These are phyloP conservation scores for Amphimedon queenslandica DNA, from an alignment of 37 sponge, comb jelly and placozoan genomes.

Conservation along the genomic window DNA sequence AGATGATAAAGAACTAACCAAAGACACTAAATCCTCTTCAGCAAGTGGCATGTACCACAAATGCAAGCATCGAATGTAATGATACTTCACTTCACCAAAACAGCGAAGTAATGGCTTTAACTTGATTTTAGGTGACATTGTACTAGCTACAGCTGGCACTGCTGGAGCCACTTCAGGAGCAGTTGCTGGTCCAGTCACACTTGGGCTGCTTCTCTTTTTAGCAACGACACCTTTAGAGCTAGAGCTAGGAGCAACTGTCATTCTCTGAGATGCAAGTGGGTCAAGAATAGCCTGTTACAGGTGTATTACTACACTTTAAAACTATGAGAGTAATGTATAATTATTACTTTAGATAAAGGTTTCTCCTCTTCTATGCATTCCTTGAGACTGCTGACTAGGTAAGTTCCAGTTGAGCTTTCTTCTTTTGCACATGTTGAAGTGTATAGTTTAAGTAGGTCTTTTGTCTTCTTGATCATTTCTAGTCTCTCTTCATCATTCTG, in stretches of 20 bases:
- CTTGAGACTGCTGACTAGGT: background rate
- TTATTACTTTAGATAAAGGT: slow-evolving; percentile 22
- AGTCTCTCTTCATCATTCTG: slow-evolving; percentile 27
- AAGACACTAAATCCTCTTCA: slow-evolving; percentile 35
- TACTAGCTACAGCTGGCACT: background rate
- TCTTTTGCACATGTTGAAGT: background rate
- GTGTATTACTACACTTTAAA: background rate
- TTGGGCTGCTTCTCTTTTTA: too few species aligned
- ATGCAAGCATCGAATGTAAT: slow-evolving; percentile 25
- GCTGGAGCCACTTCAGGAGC: background rate
- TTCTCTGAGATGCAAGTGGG: background rate
- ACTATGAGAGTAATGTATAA: background rate
- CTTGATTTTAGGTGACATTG: background rate
- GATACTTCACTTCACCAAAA: slow-evolving; percentile 13
- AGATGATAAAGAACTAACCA: slow-evolving; percentile 10
- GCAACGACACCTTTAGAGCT: too few species aligned
- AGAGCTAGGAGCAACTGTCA: slow-evolving; percentile 8
- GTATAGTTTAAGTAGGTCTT: slow-evolving; percentile 23
- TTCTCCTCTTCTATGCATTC: slow-evolving; percentile 29
- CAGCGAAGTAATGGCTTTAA: slow-evolving; percentile 10
- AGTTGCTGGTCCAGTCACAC: too few species aligned
- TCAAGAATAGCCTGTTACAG: background rate
- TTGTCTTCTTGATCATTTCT: slow-evolving; percentile 6
- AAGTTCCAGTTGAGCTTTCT: slow-evolving; percentile 19
- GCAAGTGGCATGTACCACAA: slow-evolving; percentile 27